These are phyloP conservation scores for Gopherus flavomarginatus DNA, from an alignment of 2,113 vertebrate genomes.

Conservation along the genomic window DNA sequence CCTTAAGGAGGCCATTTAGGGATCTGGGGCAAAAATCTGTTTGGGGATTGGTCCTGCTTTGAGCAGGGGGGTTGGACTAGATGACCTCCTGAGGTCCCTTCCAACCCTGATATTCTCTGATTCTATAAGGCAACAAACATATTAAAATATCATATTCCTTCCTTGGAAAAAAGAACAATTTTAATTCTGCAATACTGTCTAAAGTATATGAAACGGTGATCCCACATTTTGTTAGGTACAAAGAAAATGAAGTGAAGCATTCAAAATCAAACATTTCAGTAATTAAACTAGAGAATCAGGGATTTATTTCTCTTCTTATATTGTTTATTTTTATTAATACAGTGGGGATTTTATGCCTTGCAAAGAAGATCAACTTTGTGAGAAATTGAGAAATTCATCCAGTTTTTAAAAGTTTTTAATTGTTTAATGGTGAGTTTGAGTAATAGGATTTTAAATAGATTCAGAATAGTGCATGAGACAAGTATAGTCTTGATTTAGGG, in stretches of 20 bases:
- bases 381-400: conserved; percentile 57
- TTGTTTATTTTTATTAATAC: conserved; percentile 78
- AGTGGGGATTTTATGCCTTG: conserved; percentile 66
- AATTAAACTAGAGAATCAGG: conserved; percentile 76
- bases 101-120: no score
- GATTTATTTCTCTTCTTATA: conserved; percentile 62
- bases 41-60: no score
- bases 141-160: conserved; percentile 7
- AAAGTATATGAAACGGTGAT: conserved; percentile 50
- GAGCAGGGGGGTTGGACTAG: no score
- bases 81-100: no score
- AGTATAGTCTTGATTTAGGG: background rate
- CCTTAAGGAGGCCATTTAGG: no score
- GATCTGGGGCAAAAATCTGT: no score
- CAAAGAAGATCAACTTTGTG: conserved; percentile 61
- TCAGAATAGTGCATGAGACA: conserved; percentile 15
- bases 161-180: background rate
- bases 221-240: conserved; percentile 72
- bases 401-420: conserved; percentile 38
- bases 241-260: conserved; percentile 75
- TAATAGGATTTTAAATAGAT: conserved; percentile 34
- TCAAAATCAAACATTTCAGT: conserved; percentile 79
- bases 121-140: background rate
- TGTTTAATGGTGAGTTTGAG: background rate
- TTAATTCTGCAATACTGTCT: conserved; percentile 46